Conservation (phyloP, 2,888 invertebrate genomes). For the Syrphus vitripennis region DNA sequence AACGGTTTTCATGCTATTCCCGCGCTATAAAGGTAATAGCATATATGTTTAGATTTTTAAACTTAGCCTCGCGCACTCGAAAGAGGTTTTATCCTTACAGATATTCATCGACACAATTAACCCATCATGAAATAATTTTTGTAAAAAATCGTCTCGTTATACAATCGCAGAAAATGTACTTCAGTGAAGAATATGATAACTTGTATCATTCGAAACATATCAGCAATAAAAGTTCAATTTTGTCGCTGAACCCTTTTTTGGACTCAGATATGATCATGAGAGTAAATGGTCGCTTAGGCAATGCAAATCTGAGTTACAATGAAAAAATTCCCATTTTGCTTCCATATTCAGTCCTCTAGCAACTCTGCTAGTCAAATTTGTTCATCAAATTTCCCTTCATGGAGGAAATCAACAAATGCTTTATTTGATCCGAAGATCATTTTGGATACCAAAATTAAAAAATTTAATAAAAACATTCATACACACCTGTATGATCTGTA, state of each 20-base stretch:
- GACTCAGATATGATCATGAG: not conserved
- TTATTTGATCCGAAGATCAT: not conserved
- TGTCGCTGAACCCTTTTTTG: not conserved
- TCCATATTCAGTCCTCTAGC: not conserved
- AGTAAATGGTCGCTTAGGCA: not conserved
- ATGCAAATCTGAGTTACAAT: not conserved
- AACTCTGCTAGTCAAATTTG: not conserved
- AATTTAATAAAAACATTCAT: conserved; percentile 18
- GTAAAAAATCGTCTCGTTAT: not conserved
- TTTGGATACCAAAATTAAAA: conserved; percentile 30
- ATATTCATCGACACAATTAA: not conserved
- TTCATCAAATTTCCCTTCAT: not conserved
- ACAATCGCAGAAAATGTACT: not conserved
- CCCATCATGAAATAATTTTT: not conserved
- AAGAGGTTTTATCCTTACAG: not conserved
- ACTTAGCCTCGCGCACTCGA: not conserved
- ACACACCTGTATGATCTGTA: conserved; percentile 20
- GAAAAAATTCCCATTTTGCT: not conserved
- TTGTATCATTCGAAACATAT: not conserved
- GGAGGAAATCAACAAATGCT: conserved; percentile 18
- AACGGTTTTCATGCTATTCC: not conserved
- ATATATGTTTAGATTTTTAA: not conserved
- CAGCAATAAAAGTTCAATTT: not conserved
- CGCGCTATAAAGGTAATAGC: not conserved
- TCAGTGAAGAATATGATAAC: not conserved